A percentile compares a stretch with the other conserved stretches of the same genome.
Conservation (phyloP, 2,797 vertebrate species). For the Centroberyx gerrardi region DNA sequence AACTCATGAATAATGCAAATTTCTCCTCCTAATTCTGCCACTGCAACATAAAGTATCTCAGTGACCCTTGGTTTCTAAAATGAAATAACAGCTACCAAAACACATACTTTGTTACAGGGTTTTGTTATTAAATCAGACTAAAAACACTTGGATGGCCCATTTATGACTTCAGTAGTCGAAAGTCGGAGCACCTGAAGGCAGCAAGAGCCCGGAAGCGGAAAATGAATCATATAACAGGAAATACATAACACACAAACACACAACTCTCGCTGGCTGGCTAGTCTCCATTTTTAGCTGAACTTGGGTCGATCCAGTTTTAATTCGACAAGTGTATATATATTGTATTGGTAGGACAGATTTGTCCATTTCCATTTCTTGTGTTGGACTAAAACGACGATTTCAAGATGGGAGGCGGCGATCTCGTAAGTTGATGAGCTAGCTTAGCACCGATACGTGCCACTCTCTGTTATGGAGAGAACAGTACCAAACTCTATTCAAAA, state of each 20-base stretch:
- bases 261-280: background rate
- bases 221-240: slow-evolving; percentile 49
- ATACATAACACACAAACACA: background rate
- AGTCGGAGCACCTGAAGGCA: background rate
- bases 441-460: background rate
- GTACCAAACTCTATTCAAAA: background rate
- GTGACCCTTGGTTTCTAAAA: no score
- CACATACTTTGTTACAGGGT: no score
- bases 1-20: no score
- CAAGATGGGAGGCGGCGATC: slow-evolving; percentile 85
- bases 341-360: background rate
- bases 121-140: no score
- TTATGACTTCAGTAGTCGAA: background rate
- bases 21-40: no score
- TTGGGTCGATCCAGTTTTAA: background rate
- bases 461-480: background rate
- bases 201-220: slow-evolving; percentile 50
- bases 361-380: slow-evolving; percentile 3
- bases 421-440: slow-evolving; percentile 72
- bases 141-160: no score
- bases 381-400: slow-evolving; percentile 5
- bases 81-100: no score
- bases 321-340: background rate
- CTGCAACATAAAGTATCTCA: no score
- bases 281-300: slow-evolving; percentile 24